Evolutionary conservation across 2,797 vertebrate species (phyloP).

Genomic region (Acipenser oxyrinchus): DNA sequence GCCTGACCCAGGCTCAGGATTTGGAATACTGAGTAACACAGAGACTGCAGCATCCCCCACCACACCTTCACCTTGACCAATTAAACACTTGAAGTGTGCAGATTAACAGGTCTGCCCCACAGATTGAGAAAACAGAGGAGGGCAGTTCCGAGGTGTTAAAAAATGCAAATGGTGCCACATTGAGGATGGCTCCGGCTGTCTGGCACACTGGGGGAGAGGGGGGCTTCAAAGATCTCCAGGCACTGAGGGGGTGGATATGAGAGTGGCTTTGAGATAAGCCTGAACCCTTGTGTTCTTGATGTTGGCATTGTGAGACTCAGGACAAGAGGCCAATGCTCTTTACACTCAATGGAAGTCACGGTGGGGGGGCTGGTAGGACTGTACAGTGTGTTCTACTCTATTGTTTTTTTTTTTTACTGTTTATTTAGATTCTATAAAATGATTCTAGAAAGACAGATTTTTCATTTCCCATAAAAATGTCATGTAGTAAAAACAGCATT

Average conservation of each 20-base stretch:
- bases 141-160: conserved; percentile 64
- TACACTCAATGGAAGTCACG: conserved; percentile 46
- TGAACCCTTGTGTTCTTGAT: conserved; percentile 60
- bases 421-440: neutral
- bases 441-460: neutral
- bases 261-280: conserved; percentile 24
- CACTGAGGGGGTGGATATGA: conserved; percentile 26
- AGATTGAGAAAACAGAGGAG: conserved; percentile 53
- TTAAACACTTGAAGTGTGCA: conserved; percentile 60
- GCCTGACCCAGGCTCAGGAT: conserved; percentile 6
- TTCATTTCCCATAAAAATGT: no score
- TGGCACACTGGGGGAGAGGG: conserved; percentile 53
- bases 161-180: conserved; percentile 73
- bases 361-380: conserved; percentile 23
- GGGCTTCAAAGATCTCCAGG: conserved; percentile 18
- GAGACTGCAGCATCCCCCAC: conserved; percentile 19
- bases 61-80: conserved; percentile 19
- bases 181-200: conserved; percentile 69
- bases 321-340: conserved; percentile 39
- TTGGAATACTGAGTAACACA: neutral
- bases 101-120: conserved; percentile 51
- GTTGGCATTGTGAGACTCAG: conserved; percentile 51
- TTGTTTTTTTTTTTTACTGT: neutral
- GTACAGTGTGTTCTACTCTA: neutral
- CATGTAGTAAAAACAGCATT: no score